Evolutionary conservation across 2,113 vertebrate genomes (phyloP), one percentile per base, ranked within the genome.

Genomic region (Okapia johnstoni): DNA sequence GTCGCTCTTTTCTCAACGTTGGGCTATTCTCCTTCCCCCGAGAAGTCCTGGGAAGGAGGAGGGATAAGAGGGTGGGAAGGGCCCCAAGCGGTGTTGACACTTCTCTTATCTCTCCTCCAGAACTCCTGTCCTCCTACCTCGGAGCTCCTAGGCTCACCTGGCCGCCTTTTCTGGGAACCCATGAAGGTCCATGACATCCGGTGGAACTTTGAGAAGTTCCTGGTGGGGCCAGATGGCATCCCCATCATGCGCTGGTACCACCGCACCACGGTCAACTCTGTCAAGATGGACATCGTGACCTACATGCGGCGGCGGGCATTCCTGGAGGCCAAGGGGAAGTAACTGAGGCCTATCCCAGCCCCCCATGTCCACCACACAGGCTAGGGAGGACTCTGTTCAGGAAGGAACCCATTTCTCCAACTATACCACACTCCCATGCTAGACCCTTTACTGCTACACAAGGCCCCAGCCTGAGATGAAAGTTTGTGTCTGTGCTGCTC

Each of bases 181-280:
- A 85, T 99, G 95, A 99, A 99, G 98, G 55, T 98, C 97, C 99
- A 97, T 0, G 99, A 99, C 98, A 99, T 99, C 98, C 99, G 99
- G 98, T 99, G 99, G 99, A 99, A 99, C 98, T 99, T 99, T 0
- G 99, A 99, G 98, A 99, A 99, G 99, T 99, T 99, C 97, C 98
- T 99, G 95, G 99, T 99, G 95, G 99, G 99, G 17, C 99, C 99
- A 0, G 97, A 99, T 0, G 99, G 99, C 0, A 99, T 98, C 95
- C 99, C 99, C 0, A 11, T 99, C 96, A 99, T 99, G 99, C 99
- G 99, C 97, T 99, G 99, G 99, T 98, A 98, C 98, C 99, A 99
- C 2, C 97, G 98, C 0, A 97, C 99, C 97, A 98, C 98, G 0
- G 76, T 99, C 0, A 98, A 98, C 0, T 96, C 50, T 0, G 98